Evolutionary conservation across 2,888 invertebrate species (phyloP).

Genomic region (Gymnocheta viridis): DNA sequence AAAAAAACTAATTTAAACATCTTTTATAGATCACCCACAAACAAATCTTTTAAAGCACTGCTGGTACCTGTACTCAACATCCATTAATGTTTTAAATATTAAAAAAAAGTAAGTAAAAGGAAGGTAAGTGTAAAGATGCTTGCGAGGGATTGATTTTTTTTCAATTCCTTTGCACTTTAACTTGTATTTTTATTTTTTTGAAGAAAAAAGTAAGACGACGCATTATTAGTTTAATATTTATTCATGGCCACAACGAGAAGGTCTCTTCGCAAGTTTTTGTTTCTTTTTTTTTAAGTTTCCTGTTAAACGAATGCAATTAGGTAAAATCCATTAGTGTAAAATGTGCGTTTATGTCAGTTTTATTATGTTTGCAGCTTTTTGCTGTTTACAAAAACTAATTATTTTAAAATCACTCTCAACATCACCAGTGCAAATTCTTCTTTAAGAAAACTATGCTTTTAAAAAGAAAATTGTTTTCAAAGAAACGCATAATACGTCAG

Average conservation of each 20-base stretch:
- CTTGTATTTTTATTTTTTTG: background rate
- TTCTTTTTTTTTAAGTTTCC: background rate
- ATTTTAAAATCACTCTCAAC: conserved; percentile 5
- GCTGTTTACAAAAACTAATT: background rate
- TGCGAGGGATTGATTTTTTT: background rate
- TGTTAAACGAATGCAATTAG: conserved; percentile 55
- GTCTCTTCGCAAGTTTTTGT: background rate
- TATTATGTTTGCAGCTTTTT: background rate
- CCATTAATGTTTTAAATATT: background rate
- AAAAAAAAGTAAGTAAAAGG: background rate
- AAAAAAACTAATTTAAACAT: too few relatives aligned
- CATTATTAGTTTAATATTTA: conserved; percentile 42
- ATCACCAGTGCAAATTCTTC: background rate
- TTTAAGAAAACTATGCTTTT: background rate
- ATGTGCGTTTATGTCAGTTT: conserved; percentile 30
- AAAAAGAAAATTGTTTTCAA: background rate
- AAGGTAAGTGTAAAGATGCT: background rate
- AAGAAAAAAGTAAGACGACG: background rate
- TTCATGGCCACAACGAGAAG: conserved; percentile 11
- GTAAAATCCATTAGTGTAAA: conserved; percentile 63
- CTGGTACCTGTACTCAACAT: background rate
- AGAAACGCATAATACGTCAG: background rate
- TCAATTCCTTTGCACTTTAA: background rate
- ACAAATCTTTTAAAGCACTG: too few relatives aligned
- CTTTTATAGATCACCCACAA: too few relatives aligned